Evolutionary conservation across 1,140 invertebrate species (phyloP).

Genomic region (Lanistes nyassanus): DNA sequence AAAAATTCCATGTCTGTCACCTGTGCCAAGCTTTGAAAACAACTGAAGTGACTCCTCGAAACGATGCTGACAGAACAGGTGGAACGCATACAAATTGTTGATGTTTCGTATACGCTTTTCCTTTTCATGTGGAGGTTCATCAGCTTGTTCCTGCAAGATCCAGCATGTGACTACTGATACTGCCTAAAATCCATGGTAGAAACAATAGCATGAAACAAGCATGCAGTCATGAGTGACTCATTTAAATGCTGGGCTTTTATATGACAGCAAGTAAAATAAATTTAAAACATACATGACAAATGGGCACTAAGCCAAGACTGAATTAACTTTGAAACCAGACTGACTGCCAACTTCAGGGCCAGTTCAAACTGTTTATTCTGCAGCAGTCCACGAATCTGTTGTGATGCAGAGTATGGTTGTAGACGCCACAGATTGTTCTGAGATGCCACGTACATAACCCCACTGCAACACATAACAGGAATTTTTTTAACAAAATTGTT

Average conservation of each 20-base stretch:
- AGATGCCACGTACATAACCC: slow-evolving; percentile 87
- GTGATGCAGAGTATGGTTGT: slow-evolving; percentile 78
- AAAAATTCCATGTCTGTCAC: slow-evolving; percentile 55
- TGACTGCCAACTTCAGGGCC: slow-evolving; percentile 91
- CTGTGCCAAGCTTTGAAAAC: slow-evolving; percentile 86
- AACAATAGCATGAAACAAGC: too few species aligned
- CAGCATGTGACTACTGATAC: too few species aligned
- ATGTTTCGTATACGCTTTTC: slow-evolving; percentile 85
- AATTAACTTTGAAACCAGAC: slow-evolving; percentile 51
- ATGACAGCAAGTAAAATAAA: too few species aligned
- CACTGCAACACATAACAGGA: slow-evolving; percentile 74
- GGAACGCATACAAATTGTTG: slow-evolving; percentile 88
- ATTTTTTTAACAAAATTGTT: background rate
- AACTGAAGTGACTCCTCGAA: slow-evolving; percentile 91
- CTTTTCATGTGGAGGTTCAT: slow-evolving; percentile 85
- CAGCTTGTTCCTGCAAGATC: slow-evolving; percentile 80
- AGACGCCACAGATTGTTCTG: slow-evolving; percentile 88
- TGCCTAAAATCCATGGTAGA: too few species aligned
- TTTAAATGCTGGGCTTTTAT: too few species aligned
- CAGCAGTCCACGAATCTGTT: slow-evolving; percentile 84
- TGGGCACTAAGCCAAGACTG: too few species aligned
- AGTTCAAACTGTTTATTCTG: slow-evolving; percentile 92
- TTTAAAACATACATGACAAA: too few species aligned
- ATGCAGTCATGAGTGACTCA: too few species aligned
- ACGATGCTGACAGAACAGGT: slow-evolving; percentile 88